Conservation (phyloP, 2,888 invertebrate genomes). For the Drosophila anomalipes region DNA sequence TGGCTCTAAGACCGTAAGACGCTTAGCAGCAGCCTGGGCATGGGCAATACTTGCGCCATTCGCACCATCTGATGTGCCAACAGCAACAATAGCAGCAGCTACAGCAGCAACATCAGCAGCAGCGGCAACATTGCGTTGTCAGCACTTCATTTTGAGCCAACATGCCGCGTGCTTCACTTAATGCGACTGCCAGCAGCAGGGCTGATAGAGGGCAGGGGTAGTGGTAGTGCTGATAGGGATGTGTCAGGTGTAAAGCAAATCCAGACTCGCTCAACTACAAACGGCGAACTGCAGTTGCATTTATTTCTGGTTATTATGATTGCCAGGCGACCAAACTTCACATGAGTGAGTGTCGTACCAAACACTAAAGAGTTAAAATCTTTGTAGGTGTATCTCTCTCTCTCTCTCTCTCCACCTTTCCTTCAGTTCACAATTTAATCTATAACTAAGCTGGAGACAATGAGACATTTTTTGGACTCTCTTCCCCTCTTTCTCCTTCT, state of each 20-base stretch:
- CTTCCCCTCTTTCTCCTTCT: not conserved
- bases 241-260: constrained; percentile 20
- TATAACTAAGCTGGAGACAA: not conserved
- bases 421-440: not conserved
- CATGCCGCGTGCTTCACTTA: constrained; percentile 74
- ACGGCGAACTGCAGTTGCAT: constrained; percentile 39
- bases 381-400: too few species aligned
- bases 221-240: not conserved
- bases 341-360: too few species aligned
- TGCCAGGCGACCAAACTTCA: constrained; percentile 41
- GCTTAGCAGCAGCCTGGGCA: constrained; percentile 68
- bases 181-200: constrained; percentile 58
- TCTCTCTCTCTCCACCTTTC: too few species aligned
- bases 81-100: constrained; percentile 14
- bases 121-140: constrained; percentile 67
- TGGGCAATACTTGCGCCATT: constrained; percentile 54
- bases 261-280: constrained; percentile 6
- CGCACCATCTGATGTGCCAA: constrained; percentile 57
- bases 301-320: constrained; percentile 49
- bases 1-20: constrained; percentile 64
- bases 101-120: constrained; percentile 15
- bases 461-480: not conserved
- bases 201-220: not conserved
- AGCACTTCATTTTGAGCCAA: constrained; percentile 80
- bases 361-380: too few species aligned